These are phyloP conservation scores for Lasioglossum marginatum DNA, from an alignment of 2,888 invertebrate genomes.

Conservation along the genomic window DNA sequence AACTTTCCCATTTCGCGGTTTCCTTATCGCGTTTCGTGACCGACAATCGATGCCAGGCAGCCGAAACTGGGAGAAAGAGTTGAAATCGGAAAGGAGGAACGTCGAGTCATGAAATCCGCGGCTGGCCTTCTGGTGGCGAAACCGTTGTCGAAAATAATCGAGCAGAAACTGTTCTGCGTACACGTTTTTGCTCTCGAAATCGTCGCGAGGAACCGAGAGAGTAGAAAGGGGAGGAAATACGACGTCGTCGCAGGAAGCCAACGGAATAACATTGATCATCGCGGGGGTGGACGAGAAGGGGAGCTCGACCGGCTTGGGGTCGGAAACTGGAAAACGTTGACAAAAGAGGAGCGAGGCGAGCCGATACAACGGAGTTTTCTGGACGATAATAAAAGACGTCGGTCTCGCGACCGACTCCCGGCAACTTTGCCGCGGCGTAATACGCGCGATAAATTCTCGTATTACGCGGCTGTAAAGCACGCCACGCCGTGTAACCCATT, in stretches of 20 bases:
- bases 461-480: slow-evolving; percentile 60
- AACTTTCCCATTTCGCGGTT: slow-evolving; percentile 2
- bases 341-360: slow-evolving; percentile 24
- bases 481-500: slow-evolving; percentile 59
- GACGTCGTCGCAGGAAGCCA: slow-evolving; percentile 29
- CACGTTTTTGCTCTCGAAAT: not conserved
- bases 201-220: not conserved
- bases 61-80: not conserved
- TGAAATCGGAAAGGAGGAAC: not conserved
- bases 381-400: slow-evolving; percentile 43
- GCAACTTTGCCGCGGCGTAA: slow-evolving; percentile 19
- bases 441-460: slow-evolving; percentile 62
- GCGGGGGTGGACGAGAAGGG: not conserved
- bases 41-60: not conserved
- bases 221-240: slow-evolving; percentile 31
- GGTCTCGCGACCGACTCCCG: slow-evolving; percentile 15
- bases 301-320: not conserved
- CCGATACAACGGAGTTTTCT: slow-evolving; percentile 39
- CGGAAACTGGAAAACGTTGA: slow-evolving; percentile 35
- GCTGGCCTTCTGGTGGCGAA: not conserved
- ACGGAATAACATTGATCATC: slow-evolving; percentile 45
- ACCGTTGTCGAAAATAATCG: slow-evolving; percentile 22
- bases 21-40: not conserved
- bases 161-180: not conserved
- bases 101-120: not conserved